Conservation (phyloP, 2,113 vertebrate genomes). For the Calonectris borealis region DNA sequence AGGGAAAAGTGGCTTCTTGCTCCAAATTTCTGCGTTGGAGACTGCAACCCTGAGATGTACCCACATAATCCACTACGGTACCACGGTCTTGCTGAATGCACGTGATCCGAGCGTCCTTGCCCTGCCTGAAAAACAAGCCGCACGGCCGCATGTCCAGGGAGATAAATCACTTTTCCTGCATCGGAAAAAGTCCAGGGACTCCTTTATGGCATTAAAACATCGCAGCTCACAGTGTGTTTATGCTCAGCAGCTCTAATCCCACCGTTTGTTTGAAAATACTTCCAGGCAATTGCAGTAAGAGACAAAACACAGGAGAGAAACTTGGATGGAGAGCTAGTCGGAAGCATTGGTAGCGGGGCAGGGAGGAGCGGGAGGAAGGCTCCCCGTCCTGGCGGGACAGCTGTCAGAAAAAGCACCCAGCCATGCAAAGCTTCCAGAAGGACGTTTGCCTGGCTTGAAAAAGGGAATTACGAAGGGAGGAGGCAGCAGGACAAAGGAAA, state of each 20-base stretch:
- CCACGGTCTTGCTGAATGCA: fast-evolving
- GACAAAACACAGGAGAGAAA: background rate
- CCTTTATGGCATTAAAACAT: fast-evolving
- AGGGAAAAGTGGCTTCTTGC: background rate
- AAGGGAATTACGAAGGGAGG: background rate
- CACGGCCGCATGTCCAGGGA: fast-evolving
- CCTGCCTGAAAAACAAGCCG: background rate
- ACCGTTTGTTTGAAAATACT: background rate
- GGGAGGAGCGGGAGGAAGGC: background rate
- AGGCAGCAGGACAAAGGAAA: background rate
- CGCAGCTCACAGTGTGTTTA: background rate
- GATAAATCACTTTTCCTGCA: background rate
- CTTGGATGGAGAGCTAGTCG: background rate
- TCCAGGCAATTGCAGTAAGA: background rate
- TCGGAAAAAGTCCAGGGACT: background rate
- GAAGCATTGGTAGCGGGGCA: fast-evolving
- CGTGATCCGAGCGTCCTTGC: fast-evolving
- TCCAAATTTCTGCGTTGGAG: background rate
- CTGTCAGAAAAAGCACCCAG: background rate
- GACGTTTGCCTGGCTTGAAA: background rate
- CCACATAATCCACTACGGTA: fast-evolving
- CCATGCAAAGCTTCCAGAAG: background rate
- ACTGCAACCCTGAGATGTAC: fast-evolving
- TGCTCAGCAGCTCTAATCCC: background rate
- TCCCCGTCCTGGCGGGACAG: fast-evolving